phyloP scores from a whole-genome alignment of 2,888 invertebrate species.

The Phanerotoma sp. region DNA sequence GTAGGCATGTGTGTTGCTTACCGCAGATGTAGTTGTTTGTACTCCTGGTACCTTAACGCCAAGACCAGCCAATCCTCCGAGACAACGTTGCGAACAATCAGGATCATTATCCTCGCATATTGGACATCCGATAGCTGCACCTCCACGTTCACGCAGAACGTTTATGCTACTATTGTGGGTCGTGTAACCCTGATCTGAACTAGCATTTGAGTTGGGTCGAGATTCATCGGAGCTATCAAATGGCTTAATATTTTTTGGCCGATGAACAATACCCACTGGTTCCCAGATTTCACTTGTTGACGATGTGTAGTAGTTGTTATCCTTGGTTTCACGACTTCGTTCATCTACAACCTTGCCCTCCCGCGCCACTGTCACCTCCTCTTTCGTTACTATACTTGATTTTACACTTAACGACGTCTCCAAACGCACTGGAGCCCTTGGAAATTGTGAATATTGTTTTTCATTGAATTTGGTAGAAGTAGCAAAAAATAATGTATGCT shows the following conservation, averaged over 20 bases:
- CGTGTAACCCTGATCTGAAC: slow-evolving; percentile 55
- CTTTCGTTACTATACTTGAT: slow-evolving; percentile 70
- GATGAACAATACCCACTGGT: slow-evolving; percentile 58
- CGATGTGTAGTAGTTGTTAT: slow-evolving; percentile 70
- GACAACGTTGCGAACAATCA: slow-evolving; percentile 45
- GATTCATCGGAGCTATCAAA: slow-evolving; percentile 56
- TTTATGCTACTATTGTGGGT: slow-evolving; percentile 52
- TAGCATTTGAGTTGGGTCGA: slow-evolving; percentile 54
- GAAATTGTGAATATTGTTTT: slow-evolving; percentile 25
- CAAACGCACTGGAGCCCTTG: slow-evolving; percentile 67
- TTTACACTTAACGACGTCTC: slow-evolving; percentile 73
- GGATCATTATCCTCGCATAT: slow-evolving; percentile 43
- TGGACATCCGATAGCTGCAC: slow-evolving; percentile 40
- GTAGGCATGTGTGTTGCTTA: slow-evolving; percentile 37
- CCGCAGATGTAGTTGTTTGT: slow-evolving; percentile 51
- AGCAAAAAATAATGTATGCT: slow-evolving; percentile 1
- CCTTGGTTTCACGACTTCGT: slow-evolving; percentile 69
- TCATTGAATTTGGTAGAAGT: background rate
- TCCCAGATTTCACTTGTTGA: slow-evolving; percentile 70
- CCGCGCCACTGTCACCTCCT: slow-evolving; percentile 69
- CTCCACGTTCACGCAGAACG: slow-evolving; percentile 48
- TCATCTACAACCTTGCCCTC: slow-evolving; percentile 72
- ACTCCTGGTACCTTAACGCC: slow-evolving; percentile 41
- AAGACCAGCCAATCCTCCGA: slow-evolving; percentile 45
- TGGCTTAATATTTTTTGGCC: slow-evolving; percentile 49